Percentiles rank a stretch among this genome's conserved stretches.
Conservation (phyloP, 2,888 invertebrate species). For the Stenurella melanura region DNA sequence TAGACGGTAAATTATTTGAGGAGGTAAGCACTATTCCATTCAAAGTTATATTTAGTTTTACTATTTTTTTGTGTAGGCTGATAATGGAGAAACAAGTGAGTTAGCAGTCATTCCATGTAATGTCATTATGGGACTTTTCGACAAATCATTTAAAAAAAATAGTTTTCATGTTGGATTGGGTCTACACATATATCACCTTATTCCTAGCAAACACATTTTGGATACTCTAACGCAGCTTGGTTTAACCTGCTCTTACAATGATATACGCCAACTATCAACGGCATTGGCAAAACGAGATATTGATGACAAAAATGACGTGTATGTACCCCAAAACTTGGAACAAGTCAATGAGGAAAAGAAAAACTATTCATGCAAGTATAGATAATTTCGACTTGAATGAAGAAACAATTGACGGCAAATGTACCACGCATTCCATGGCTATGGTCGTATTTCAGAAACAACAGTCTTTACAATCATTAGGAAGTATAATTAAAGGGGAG, state of each 20-base stretch:
- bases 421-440: slow-evolving; percentile 34
- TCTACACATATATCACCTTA: slow-evolving; percentile 2
- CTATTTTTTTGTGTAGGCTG: slow-evolving; percentile 9
- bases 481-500: not conserved
- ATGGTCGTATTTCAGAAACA: slow-evolving; percentile 37
- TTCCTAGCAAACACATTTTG: slow-evolving; percentile 13
- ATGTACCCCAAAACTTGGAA: slow-evolving; percentile 1
- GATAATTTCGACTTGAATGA: slow-evolving; percentile 36
- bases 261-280: slow-evolving; percentile 4
- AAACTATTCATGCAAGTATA: slow-evolving; percentile 39
- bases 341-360: not conserved
- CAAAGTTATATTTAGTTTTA: not conserved
- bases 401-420: slow-evolving; percentile 35
- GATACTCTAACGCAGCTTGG: slow-evolving; percentile 9
- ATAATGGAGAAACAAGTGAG: not conserved
- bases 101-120: slow-evolving; percentile 2
- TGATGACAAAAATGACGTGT: not conserved
- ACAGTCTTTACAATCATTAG: not conserved
- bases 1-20: slow-evolving; percentile 9
- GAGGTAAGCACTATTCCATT: slow-evolving; percentile 5
- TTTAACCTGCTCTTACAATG: slow-evolving; percentile 8
- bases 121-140: slow-evolving; percentile 12
- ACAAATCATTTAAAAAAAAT: slow-evolving; percentile 4
- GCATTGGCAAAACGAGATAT: slow-evolving; percentile 5
- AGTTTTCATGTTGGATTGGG: not conserved